Base-by-base conservation (phyloP, 2,888 invertebrate species). In the Dicyrtoma fusca region DNA sequence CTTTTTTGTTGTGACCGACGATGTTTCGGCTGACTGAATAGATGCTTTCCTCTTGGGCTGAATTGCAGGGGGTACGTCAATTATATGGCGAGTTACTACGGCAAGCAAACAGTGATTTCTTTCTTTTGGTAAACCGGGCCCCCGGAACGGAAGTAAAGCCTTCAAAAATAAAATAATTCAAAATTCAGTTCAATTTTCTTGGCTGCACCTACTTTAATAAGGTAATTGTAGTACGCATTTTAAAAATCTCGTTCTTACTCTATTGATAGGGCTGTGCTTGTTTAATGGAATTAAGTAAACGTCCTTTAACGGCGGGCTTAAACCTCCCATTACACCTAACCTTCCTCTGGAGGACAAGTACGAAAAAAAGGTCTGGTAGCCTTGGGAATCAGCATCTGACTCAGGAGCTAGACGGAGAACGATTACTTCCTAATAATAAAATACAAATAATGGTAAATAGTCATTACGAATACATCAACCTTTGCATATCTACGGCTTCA, bases 201-300 rank as follows among this genome's bases (percentile, higher is more conserved):
- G 6, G 14, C 51, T 51, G 17, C 17, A 19, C 6, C 14, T 51
- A 10, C 17, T 17, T 51, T 51, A 11, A 47, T 23, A 64, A 62
- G 17, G 19, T 13, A 44, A 47, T 21, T 8, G 17, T 5, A 23
- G 13, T 13, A 3, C 17, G 10, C 47, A 47, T n/a, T 11, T 21
- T 61, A 34, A 69, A 17, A 64, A 45, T 13, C 23, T 13, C 5
- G 3, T 21, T n/a, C 17, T 62, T 44, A 90, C 89, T 42, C 87
- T 84, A 2, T 90, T 95, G 82, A 91, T 87, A 62, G 88, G 87
- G 80, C 88, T 89, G 81, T 88, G 89, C 74, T 90, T 89, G 0
- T 92, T 89, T 76, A 96, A 85, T 0, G 97, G 96, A 81, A 95
- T 88, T 75, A 97, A 90, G 84, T 97, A 97, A 83, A 97, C 93